These are phyloP conservation scores for Drosophila lowei DNA, from an alignment of 1,140 invertebrate genomes.

Conservation along the genomic window DNA sequence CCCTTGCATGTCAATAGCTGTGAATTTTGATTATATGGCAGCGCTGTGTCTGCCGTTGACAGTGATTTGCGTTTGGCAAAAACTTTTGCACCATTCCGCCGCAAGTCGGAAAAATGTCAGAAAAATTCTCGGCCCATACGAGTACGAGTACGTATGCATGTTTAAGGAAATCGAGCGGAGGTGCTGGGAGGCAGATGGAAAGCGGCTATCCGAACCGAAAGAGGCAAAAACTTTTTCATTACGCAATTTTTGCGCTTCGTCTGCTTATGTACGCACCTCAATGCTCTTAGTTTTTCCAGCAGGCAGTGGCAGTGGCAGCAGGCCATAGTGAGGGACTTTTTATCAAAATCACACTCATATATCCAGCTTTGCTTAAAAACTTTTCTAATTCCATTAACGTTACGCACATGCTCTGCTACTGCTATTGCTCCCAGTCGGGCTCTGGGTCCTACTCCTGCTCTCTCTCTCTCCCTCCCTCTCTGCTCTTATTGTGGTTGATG, in stretches of 20 bases:
- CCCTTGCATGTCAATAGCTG: slow-evolving; percentile 39
- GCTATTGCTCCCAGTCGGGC: slow-evolving; percentile 17
- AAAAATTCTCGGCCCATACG: slow-evolving; percentile 38
- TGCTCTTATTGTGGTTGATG: slow-evolving; percentile 38
- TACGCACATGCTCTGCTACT: slow-evolving; percentile 67
- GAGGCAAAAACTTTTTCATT: slow-evolving; percentile 70
- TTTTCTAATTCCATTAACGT: slow-evolving; percentile 81
- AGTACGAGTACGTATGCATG: slow-evolving; percentile 10
- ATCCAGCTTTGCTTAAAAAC: slow-evolving; percentile 72
- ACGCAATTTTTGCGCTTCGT: slow-evolving; percentile 67
- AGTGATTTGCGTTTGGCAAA: slow-evolving; percentile 60
- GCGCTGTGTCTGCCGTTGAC: slow-evolving; percentile 35
- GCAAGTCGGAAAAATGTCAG: slow-evolving; percentile 55
- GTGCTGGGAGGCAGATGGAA: not conserved
- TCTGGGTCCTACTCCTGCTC: slow-evolving; percentile 32
- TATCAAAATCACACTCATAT: slow-evolving; percentile 68
- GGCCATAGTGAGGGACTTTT: slow-evolving; percentile 45
- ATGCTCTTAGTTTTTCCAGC: slow-evolving; percentile 30
- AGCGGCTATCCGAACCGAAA: slow-evolving; percentile 1
- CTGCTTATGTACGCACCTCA: slow-evolving; percentile 47
- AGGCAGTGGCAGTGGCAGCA: not conserved
- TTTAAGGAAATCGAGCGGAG: slow-evolving; percentile 1
- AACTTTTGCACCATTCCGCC: slow-evolving; percentile 55
- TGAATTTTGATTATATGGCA: slow-evolving; percentile 57
- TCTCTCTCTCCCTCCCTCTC: not conserved